These are phyloP conservation scores for Drosophila niveifrons DNA, from an alignment of 2,888 invertebrate species.

Conservation along the genomic window DNA sequence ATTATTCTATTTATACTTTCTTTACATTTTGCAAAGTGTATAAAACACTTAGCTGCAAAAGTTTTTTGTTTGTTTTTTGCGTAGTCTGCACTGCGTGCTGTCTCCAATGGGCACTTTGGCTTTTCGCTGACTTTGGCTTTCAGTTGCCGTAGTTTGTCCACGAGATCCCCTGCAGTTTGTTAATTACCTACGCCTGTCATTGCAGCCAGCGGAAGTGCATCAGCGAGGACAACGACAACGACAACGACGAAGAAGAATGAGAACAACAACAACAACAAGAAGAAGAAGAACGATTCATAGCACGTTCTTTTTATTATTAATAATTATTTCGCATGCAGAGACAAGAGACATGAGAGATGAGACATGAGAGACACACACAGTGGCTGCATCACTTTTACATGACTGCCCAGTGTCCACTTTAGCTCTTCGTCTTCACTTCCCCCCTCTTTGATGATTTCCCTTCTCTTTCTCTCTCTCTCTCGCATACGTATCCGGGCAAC, in stretches of 20 bases:
- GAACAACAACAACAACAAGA: conserved; percentile 41
- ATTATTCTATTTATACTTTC: neutral
- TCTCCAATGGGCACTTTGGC: conserved; percentile 45
- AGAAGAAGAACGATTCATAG: conserved; percentile 42
- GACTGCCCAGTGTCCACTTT: conserved; percentile 26
- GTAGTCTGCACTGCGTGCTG: conserved; percentile 18
- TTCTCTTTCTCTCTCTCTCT: too few relatives aligned
- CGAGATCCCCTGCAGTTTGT: conserved; percentile 58
- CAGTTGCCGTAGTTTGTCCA: conserved; percentile 7
- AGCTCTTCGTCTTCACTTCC: neutral
- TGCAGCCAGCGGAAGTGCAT: conserved; percentile 56
- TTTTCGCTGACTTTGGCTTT: conserved; percentile 30
- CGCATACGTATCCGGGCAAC: conserved; percentile 51
- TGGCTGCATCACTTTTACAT: conserved; percentile 51
- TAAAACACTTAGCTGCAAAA: conserved; percentile 33
- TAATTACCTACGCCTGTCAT: conserved; percentile 66
- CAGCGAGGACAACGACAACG: conserved; percentile 51
- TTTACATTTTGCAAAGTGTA: conserved; percentile 16
- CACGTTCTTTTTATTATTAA: conserved; percentile 75
- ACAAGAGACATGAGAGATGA: neutral
- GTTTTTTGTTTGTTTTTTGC: conserved; percentile 9
- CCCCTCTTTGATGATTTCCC: conserved; percentile 8
- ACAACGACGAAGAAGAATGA: conserved; percentile 2
- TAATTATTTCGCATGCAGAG: conserved; percentile 72
- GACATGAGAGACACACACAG: neutral